These are phyloP conservation scores for Nowickia ferox DNA, from an alignment of 2,888 invertebrate genomes.

Conservation along the genomic window DNA sequence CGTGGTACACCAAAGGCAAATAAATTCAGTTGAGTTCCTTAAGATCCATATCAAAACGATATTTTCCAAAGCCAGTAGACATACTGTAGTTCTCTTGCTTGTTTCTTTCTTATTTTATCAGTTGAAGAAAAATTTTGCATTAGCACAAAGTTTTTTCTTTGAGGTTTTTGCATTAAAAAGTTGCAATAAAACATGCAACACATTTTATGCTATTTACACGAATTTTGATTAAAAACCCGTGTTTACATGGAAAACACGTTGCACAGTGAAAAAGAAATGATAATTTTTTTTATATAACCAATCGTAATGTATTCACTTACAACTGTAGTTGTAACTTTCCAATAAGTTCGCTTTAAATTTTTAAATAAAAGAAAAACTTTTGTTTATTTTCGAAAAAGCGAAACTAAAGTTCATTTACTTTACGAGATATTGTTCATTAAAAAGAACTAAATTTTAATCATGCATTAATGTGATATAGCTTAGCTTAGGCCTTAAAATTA, in stretches of 20 bases:
- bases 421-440: too few relatives aligned
- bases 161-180: slow-evolving; percentile 49
- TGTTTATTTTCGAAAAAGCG: too few relatives aligned
- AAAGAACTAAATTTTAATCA: too few relatives aligned
- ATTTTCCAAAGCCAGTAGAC: not conserved
- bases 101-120: slow-evolving; percentile 24
- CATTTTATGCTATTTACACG: slow-evolving; percentile 53
- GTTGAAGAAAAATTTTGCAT: slow-evolving; percentile 44
- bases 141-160: slow-evolving; percentile 64
- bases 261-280: slow-evolving; percentile 16
- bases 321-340: too few relatives aligned
- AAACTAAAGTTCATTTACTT: too few relatives aligned
- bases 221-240: slow-evolving; percentile 69
- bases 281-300: not conserved
- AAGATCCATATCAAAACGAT: not conserved
- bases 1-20: too few relatives aligned
- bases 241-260: slow-evolving; percentile 56
- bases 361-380: too few relatives aligned
- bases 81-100: not conserved
- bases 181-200: slow-evolving; percentile 62
- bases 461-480: too few relatives aligned
- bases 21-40: not conserved
- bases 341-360: too few relatives aligned
- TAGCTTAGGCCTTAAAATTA: too few relatives aligned
- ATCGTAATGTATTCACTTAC: too few relatives aligned